These are phyloP conservation scores for Melieria crassipennis DNA, from an alignment of 2,888 invertebrate species.

Conservation along the genomic window DNA sequence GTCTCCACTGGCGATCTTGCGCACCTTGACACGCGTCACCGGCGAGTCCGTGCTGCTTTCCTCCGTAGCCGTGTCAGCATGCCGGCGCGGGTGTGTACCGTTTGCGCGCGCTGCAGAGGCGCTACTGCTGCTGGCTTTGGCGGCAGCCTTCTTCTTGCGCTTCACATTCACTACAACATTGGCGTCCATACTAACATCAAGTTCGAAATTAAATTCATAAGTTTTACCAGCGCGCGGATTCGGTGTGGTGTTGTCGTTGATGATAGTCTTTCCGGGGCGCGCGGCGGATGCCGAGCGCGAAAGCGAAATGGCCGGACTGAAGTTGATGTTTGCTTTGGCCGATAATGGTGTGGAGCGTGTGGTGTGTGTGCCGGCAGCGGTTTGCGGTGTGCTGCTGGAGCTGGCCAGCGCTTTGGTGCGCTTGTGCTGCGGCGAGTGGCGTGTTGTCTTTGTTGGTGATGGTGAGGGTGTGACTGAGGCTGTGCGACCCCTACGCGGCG, in stretches of 20 bases:
- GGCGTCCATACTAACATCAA: constrained; percentile 66
- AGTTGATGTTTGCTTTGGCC: constrained; percentile 51
- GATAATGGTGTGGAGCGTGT: constrained; percentile 46
- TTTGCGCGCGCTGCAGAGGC: neutral
- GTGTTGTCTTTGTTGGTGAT: constrained; percentile 28
- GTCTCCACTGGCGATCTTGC: constrained; percentile 50
- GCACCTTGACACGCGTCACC: constrained; percentile 54
- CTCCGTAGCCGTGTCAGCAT: neutral
- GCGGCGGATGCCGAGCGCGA: constrained; percentile 28
- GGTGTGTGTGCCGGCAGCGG: constrained; percentile 5
- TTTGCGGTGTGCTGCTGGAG: constrained; percentile 8
- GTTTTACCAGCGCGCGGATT: constrained; percentile 60
- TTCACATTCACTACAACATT: constrained; percentile 65
- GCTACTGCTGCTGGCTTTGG: neutral
- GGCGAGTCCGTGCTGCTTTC: constrained; percentile 46
- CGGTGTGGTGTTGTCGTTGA: constrained; percentile 62
- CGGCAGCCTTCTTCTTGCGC: constrained; percentile 57
- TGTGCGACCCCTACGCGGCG: constrained; percentile 7
- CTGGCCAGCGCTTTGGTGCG: constrained; percentile 29
- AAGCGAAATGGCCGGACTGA: constrained; percentile 54
- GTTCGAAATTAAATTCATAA: constrained; percentile 64
- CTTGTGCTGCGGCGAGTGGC: constrained; percentile 23
- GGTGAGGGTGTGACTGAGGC: constrained; percentile 45
- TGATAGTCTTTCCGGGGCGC: constrained; percentile 59
- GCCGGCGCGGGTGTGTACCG: constrained; percentile 9